Evolutionary conservation across 2,113 vertebrate species (phyloP).

Genomic region (Addax nasomaculatus): DNA sequence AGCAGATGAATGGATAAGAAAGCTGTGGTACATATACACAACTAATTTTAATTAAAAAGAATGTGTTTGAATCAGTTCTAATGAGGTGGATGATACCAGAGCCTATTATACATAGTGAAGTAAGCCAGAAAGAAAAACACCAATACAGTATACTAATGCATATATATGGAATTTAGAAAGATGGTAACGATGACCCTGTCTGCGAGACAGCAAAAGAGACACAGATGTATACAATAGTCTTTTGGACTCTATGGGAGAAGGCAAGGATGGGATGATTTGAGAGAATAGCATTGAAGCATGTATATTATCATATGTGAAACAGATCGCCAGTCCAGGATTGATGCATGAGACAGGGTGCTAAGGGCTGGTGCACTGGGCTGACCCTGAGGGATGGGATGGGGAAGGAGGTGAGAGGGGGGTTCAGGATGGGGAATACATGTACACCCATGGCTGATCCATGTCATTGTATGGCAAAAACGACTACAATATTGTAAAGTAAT

Average conservation of each 20-base stretch:
- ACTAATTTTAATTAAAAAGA: not conserved
- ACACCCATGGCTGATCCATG: not conserved
- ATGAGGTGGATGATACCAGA: not conserved
- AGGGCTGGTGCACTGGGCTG: not conserved
- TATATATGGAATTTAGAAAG: not conserved
- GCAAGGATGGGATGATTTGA: not conserved
- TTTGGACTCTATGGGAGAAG: not conserved
- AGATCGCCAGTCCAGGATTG: not conserved
- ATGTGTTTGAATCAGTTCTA: not conserved
- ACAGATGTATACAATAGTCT: not conserved
- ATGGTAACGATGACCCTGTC: not conserved
- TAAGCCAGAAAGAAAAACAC: not conserved
- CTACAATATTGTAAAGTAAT: not conserved
- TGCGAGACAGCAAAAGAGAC: not conserved
- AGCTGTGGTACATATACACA: too few species aligned
- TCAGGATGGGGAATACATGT: not conserved
- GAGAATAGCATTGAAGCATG: not conserved
- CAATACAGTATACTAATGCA: not conserved
- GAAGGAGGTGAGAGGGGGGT: not conserved
- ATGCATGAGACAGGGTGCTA: not conserved
- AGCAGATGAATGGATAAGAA: not conserved
- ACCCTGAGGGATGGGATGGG: not conserved
- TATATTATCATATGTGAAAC: not conserved
- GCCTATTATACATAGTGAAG: not conserved
- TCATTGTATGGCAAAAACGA: not conserved